Evolutionary conservation across 2,888 invertebrate species (phyloP).

Genomic region (Luperina testacea): DNA sequence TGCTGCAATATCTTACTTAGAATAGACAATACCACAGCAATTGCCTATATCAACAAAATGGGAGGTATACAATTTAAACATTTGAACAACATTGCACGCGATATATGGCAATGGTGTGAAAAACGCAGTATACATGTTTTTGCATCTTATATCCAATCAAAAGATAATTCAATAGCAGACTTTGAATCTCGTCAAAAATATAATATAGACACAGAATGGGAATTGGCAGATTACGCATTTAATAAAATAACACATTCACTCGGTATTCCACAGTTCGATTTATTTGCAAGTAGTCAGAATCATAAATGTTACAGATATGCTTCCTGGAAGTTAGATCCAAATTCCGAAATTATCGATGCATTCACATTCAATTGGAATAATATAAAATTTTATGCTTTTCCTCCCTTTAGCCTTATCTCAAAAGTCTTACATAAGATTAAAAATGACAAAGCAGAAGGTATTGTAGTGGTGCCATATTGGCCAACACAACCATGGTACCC

Average conservation of each 20-base stretch:
- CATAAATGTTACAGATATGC: slow-evolving; percentile 47
- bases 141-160: slow-evolving; percentile 17
- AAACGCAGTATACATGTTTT: too few relatives aligned
- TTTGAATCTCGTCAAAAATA: not conserved
- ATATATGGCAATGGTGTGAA: too few relatives aligned
- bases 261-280: slow-evolving; percentile 46
- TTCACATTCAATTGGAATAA: slow-evolving; percentile 47
- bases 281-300: slow-evolving; percentile 54
- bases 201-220: slow-evolving; percentile 45
- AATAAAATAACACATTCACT: slow-evolving; percentile 28
- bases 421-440: slow-evolving; percentile 6
- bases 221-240: slow-evolving; percentile 36
- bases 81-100: too few relatives aligned
- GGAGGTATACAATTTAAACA: too few relatives aligned
- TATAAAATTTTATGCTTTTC: slow-evolving; percentile 9
- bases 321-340: slow-evolving; percentile 54
- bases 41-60: too few relatives aligned
- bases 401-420: slow-evolving; percentile 22
- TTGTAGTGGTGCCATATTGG: slow-evolving; percentile 61
- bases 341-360: slow-evolving; percentile 47
- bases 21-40: too few relatives aligned
- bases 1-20: too few relatives aligned
- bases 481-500: slow-evolving; percentile 39
- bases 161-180: slow-evolving; percentile 5
- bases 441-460: slow-evolving; percentile 32